phyloP scores from a whole-genome alignment of 2,888 invertebrate genomes.

The Aphodius granarius region DNA sequence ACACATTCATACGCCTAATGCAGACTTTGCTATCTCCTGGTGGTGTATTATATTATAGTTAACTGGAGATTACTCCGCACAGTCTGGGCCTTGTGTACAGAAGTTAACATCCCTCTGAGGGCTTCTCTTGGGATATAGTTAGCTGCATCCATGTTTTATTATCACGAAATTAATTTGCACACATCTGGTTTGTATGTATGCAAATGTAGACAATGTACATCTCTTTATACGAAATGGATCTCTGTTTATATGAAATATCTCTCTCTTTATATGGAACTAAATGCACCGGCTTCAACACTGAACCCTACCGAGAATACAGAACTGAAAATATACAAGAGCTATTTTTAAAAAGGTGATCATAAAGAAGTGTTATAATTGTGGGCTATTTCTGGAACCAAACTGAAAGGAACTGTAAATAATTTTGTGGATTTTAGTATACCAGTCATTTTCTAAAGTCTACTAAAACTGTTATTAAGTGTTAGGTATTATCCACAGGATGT shows the following conservation, averaged over 20 bases:
- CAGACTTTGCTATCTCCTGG: not conserved
- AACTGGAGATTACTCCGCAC: not conserved
- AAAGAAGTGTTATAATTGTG: not conserved
- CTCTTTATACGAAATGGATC: not conserved
- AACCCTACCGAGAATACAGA: not conserved
- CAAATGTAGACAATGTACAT: not conserved
- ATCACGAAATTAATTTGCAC: not conserved
- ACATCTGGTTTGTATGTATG: not conserved
- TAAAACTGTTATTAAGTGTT: not conserved
- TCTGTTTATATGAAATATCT: not conserved
- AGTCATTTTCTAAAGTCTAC: not conserved
- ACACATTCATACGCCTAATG: not conserved
- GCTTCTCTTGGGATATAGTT: not conserved
- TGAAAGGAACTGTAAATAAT: not conserved
- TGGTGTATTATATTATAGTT: not conserved
- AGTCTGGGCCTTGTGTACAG: not conserved
- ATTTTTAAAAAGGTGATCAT: not conserved
- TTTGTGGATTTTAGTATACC: not conserved
- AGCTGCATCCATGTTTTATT: not conserved
- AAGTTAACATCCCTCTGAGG: not conserved
- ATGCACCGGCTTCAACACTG: too few relatives aligned
- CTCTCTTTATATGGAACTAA: too few relatives aligned
- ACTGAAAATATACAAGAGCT: not conserved
- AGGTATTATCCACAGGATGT: not conserved
- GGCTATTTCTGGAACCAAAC: not conserved